Evolutionary conservation across 2,797 vertebrate genomes (phyloP).

Genomic region (Propithecus deckenii): DNA sequence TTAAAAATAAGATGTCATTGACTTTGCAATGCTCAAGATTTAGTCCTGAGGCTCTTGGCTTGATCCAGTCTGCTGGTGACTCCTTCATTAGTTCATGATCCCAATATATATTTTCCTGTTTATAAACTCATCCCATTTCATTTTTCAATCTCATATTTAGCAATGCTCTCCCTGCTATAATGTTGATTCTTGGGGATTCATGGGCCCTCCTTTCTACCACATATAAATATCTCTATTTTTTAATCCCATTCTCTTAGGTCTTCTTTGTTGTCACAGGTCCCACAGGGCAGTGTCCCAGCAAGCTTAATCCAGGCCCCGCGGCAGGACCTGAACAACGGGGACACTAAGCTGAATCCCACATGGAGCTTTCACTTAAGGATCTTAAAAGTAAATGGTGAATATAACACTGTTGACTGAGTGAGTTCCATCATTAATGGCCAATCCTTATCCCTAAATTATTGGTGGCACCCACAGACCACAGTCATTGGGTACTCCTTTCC

Average conservation of each 20-base stretch:
- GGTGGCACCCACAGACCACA: neutral
- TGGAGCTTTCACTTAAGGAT: neutral
- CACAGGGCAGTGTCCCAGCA: neutral
- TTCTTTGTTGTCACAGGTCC: neutral
- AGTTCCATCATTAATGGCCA: neutral
- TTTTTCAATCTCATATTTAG: neutral
- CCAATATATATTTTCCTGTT: neutral
- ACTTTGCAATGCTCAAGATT: neutral
- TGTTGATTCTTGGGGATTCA: neutral
- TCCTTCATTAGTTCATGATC: neutral
- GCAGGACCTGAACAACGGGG: neutral
- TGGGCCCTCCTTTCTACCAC: neutral
- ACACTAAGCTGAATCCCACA: neutral
- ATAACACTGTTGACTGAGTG: neutral
- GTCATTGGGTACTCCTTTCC: neutral
- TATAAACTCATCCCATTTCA: neutral
- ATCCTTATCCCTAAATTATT: neutral
- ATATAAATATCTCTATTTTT: neutral
- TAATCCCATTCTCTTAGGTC: neutral
- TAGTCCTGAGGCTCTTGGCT: no score
- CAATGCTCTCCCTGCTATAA: neutral
- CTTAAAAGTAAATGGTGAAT: neutral
- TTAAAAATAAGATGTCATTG: neutral
- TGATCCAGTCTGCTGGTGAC: no score
- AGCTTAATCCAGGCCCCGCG: neutral